Conservation (phyloP, 2,888 invertebrate species). For the Chymomyza caudatula region DNA sequence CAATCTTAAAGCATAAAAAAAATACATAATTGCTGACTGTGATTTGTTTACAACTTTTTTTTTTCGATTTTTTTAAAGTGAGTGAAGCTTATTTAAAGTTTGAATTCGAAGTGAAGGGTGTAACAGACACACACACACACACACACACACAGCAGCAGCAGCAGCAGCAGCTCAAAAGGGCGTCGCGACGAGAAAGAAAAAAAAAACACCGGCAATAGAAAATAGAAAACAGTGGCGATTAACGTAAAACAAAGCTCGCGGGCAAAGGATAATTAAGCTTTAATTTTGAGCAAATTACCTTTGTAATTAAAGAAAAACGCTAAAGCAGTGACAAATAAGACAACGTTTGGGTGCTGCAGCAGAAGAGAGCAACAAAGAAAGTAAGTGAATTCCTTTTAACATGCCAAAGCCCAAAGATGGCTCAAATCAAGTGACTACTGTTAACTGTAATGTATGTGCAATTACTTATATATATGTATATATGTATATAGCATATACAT, state of each 20-base stretch:
- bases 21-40: conserved; percentile 41
- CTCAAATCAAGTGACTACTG: conserved; percentile 18
- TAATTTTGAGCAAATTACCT: conserved; percentile 1
- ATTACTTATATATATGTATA: too few species aligned
- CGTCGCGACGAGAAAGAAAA: not conserved
- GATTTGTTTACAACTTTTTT: conserved; percentile 61
- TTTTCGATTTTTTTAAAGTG: conserved; percentile 62
- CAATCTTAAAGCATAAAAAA: conserved; percentile 1
- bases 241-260: conserved; percentile 38
- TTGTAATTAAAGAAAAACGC: conserved; percentile 1
- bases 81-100: conserved; percentile 38
- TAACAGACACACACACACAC: conserved; percentile 11
- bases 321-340: conserved; percentile 20
- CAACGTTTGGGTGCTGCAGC: conserved; percentile 7
- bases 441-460: not conserved
- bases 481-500: not conserved
- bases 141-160: conserved; percentile 28
- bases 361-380: conserved; percentile 52
- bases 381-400: conserved; percentile 62
- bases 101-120: conserved; percentile 63
- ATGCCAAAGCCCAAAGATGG: conserved; percentile 57
- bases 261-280: not conserved
- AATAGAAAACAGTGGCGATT: conserved; percentile 30
- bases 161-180: conserved; percentile 16
- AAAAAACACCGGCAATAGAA: not conserved